These are phyloP conservation scores for Furcula furcula DNA, from an alignment of 2,888 invertebrate genomes.

Conservation along the genomic window DNA sequence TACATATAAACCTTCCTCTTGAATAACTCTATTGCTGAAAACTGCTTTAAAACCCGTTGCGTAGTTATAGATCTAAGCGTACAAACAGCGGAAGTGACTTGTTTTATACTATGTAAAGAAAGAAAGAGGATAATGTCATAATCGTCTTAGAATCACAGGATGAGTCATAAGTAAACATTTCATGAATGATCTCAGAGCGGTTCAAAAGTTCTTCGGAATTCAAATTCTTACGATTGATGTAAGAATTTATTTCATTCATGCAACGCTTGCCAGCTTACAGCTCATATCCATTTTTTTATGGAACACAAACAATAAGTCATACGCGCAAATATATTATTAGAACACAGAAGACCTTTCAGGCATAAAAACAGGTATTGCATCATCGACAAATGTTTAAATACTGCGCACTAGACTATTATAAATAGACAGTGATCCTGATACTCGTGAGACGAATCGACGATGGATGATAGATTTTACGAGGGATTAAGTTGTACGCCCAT, in stretches of 20 bases:
- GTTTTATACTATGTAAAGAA: too few species aligned
- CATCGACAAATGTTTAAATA: slow-evolving; percentile 34
- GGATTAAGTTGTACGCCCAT: too few species aligned
- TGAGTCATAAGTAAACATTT: too few species aligned
- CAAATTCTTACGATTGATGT: slow-evolving; percentile 1
- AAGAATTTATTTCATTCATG: slow-evolving; percentile 26
- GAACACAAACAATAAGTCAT: slow-evolving; percentile 26
- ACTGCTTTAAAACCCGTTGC: too few species aligned
- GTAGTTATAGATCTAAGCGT: too few species aligned
- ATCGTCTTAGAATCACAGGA: too few species aligned
- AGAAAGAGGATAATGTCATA: too few species aligned
- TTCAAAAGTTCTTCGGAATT: background rate
- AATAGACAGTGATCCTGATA: slow-evolving; percentile 20
- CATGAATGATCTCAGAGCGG: background rate
- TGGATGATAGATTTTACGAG: background rate
- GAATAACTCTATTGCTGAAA: too few species aligned
- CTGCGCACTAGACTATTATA: slow-evolving; percentile 31
- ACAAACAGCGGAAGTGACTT: too few species aligned
- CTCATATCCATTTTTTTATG: slow-evolving; percentile 10
- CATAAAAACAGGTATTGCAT: slow-evolving; percentile 37
- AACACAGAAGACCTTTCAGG: slow-evolving; percentile 22
- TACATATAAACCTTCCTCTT: too few species aligned
- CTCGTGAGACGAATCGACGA: background rate
- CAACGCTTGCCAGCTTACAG: slow-evolving; percentile 17
- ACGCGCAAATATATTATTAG: slow-evolving; percentile 28